Percentiles rank a stretch among this genome's conserved stretches.
These are phyloP conservation scores for Trididemnum miniatum DNA, from an alignment of 23 tunicate species.

Conservation along the genomic window DNA sequence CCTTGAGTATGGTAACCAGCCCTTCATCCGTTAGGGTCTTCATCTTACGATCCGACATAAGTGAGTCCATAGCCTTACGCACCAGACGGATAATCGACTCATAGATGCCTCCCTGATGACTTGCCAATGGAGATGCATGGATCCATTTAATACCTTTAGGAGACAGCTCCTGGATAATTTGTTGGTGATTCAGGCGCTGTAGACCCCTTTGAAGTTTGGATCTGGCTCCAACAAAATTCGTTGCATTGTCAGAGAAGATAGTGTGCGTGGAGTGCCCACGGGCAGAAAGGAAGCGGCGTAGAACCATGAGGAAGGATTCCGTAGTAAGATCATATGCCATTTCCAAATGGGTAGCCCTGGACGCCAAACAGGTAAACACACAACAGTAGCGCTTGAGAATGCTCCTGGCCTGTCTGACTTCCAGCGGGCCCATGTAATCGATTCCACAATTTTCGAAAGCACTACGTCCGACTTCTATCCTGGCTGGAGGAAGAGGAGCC, in stretches of 20 bases:
- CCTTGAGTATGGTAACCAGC: conserved; percentile 1
- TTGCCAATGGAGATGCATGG: conserved; percentile 18
- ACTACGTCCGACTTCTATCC: not conserved
- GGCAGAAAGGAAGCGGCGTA: conserved; percentile 10
- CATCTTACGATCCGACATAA: not conserved
- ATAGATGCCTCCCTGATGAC: conserved; percentile 29
- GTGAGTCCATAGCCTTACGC: not conserved
- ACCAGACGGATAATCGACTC: conserved; percentile 18
- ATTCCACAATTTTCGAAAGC: conserved; percentile 1
- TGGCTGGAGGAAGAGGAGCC: conserved; percentile 16
- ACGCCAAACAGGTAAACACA: conserved; percentile 35
- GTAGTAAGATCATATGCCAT: conserved; percentile 33
- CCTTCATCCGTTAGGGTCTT: conserved; percentile 16
- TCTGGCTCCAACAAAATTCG: conserved; percentile 28
- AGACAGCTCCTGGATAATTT: not conserved
- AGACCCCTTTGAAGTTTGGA: conserved; percentile 1
- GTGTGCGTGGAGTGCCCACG: conserved; percentile 11
- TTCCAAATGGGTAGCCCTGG: conserved; percentile 44
- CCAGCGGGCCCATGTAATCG: conserved; percentile 19
- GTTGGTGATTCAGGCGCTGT: not conserved
- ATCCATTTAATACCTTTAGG: conserved; percentile 1
- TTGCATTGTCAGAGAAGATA: conserved; percentile 16
- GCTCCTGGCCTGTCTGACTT: not conserved
- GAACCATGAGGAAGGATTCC: conserved; percentile 25
- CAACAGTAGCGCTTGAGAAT: conserved; percentile 19